Conservation (phyloP, 2,888 invertebrate species). For the Acutogordius australiensis region DNA sequence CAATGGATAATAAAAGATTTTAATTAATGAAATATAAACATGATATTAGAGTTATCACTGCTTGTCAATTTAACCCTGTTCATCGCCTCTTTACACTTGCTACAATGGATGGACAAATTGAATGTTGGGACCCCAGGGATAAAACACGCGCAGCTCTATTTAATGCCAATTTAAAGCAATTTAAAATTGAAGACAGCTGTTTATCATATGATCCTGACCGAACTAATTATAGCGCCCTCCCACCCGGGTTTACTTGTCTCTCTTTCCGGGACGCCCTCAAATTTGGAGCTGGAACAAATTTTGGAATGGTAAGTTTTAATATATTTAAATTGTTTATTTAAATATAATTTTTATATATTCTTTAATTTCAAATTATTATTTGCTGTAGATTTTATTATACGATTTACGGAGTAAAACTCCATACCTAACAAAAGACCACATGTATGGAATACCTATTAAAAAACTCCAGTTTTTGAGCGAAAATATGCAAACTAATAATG, state of each 20-base stretch:
- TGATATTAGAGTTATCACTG: slow-evolving; percentile 32
- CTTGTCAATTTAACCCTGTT: slow-evolving; percentile 51
- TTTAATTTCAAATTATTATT: slow-evolving; percentile 4
- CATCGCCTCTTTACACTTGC: slow-evolving; percentile 62
- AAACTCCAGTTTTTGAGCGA: slow-evolving; percentile 44
- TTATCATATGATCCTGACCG: background rate
- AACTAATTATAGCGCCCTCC: background rate
- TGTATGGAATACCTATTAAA: slow-evolving; percentile 65
- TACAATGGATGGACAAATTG: slow-evolving; percentile 59
- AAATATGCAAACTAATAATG: background rate
- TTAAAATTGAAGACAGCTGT: background rate
- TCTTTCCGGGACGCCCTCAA: slow-evolving; percentile 27
- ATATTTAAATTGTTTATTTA: background rate
- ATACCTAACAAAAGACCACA: slow-evolving; percentile 61
- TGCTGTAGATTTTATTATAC: slow-evolving; percentile 39
- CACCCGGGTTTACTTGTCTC: slow-evolving; percentile 22
- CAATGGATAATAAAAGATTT: too few relatives aligned
- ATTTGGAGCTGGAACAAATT: slow-evolving; percentile 58
- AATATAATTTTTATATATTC: background rate
- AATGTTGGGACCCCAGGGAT: slow-evolving; percentile 77
- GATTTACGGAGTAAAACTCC: slow-evolving; percentile 74
- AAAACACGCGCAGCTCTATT: slow-evolving; percentile 44
- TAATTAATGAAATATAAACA: too few relatives aligned
- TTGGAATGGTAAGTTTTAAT: slow-evolving; percentile 42
- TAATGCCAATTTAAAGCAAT: slow-evolving; percentile 39